phyloP scores from a whole-genome alignment of 1,140 invertebrate species.

The Lithobius niger region DNA sequence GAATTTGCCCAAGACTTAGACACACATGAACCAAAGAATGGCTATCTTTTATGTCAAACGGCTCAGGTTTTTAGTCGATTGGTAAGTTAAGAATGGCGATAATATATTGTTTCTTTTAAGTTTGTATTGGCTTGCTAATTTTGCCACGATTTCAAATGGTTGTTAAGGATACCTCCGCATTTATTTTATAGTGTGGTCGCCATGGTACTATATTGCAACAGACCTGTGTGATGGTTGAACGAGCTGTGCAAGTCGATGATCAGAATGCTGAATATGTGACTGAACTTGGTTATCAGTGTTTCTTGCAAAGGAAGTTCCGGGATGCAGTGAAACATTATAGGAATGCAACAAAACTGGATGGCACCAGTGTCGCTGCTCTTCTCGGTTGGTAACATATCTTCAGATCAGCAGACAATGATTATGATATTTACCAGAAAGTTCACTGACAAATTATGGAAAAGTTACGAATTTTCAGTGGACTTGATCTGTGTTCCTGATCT shows the following conservation, averaged over 20 bases:
- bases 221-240: slow-evolving; percentile 55
- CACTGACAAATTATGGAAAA: no score
- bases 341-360: slow-evolving; percentile 65
- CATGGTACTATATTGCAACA: slow-evolving; percentile 54
- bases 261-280: slow-evolving; percentile 51
- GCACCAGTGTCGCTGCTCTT: slow-evolving; percentile 60
- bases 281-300: slow-evolving; percentile 66
- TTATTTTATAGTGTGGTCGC: slow-evolving; percentile 45
- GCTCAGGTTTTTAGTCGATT: slow-evolving; percentile 60
- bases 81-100: slow-evolving; percentile 32
- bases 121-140: no score
- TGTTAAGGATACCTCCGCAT: no score
- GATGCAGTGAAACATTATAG: slow-evolving; percentile 67
- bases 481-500: no score
- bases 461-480: no score
- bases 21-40: slow-evolving; percentile 59
- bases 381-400: no score
- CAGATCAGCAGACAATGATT: no score
- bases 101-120: no score
- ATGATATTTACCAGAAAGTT: no score
- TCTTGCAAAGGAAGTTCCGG: slow-evolving; percentile 53
- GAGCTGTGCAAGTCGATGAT: slow-evolving; percentile 53
- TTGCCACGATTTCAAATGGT: no score
- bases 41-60: slow-evolving; percentile 50
- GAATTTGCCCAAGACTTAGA: slow-evolving; percentile 51